Evolutionary conservation across 2,113 vertebrate species (phyloP), one percentile per base, ranked within the genome.

Genomic region (Marmota monax): DNA sequence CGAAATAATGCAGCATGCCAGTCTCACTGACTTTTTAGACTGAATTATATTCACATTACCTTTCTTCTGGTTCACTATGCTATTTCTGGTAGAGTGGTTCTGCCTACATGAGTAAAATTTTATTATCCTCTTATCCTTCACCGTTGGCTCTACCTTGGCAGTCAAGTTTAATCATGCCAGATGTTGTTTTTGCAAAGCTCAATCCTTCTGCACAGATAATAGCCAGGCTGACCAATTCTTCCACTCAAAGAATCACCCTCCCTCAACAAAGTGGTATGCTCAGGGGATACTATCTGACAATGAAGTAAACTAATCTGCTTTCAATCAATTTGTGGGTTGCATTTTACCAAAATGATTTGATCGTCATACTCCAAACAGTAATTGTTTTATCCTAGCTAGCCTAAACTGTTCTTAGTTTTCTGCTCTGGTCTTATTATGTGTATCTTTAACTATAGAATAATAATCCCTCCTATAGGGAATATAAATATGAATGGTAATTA

Each of bases 171-270:
- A 96, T 97, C 18, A 0, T 70, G 65, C 91, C 93, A 97, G 93
- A 93, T 97, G 96, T 97, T 96, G 94, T 95, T 96, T 97, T 84
- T 95, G 65, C 95, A 96, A 95, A 96, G n/a, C 80, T 92, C 89
- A 93, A 34, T 95, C 67, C 89, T 97, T 95, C 82, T 95, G 58
- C 53, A 95, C 56, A 95, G 78, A 94, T 89, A 95, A 97, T 83
- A 92, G 86, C 65, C 74, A 96, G 22, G 76, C 88, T 95, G 84
- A 94, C 73, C 93, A 94, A 89, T 84, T 96, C 90, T 94, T 89
- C 37, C 39, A 91, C 63, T 96, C 72, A 95, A 94, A 93, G 10
- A 84, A n/a, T 65, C 48, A 37, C 23, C 39, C 67, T 82, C 2
- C 58, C 65, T 90, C 76, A 92, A 72, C 95, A 85, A 93, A 89